phyloP scores from a whole-genome alignment of 2,113 vertebrate genomes.

The Lagopus leucura region DNA sequence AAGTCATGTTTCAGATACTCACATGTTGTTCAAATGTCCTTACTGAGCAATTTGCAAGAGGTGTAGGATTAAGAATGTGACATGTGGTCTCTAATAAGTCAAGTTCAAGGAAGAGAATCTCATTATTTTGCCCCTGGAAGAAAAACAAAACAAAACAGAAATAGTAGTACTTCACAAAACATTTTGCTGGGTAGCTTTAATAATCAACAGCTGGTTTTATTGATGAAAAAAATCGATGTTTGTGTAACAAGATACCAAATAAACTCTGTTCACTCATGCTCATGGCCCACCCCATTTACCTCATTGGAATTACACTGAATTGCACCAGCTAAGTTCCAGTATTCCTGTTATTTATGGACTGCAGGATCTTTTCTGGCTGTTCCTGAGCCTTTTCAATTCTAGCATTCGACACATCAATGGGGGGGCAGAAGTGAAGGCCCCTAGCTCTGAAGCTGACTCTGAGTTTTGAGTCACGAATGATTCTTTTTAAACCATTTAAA shows the following conservation, averaged over 20 bases:
- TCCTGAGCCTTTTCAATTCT: not conserved
- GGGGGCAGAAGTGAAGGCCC: not conserved
- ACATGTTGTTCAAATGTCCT: conserved; percentile 81
- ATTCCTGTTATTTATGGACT: not conserved
- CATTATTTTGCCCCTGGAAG: conserved; percentile 70
- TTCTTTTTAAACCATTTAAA: not conserved
- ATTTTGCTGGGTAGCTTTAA: not conserved
- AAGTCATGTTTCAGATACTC: conserved; percentile 56
- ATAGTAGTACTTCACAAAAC: not conserved
- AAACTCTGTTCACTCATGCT: not conserved
- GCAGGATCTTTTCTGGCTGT: not conserved
- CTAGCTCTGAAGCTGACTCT: not conserved
- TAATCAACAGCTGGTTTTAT: not conserved
- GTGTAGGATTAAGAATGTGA: conserved; percentile 81
- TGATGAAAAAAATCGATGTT: not conserved
- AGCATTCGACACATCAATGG: not conserved
- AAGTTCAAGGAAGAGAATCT: conserved; percentile 78
- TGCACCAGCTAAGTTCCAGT: not conserved
- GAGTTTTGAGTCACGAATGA: not conserved
- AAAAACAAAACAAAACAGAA: not conserved
- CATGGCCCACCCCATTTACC: not conserved
- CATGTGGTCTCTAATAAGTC: conserved; percentile 90
- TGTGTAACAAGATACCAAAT: not conserved
- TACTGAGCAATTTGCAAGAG: conserved; percentile 83
- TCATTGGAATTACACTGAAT: not conserved